Evolutionary conservation across 2,888 invertebrate species (phyloP).

Genomic region (Buathra laborator): DNA sequence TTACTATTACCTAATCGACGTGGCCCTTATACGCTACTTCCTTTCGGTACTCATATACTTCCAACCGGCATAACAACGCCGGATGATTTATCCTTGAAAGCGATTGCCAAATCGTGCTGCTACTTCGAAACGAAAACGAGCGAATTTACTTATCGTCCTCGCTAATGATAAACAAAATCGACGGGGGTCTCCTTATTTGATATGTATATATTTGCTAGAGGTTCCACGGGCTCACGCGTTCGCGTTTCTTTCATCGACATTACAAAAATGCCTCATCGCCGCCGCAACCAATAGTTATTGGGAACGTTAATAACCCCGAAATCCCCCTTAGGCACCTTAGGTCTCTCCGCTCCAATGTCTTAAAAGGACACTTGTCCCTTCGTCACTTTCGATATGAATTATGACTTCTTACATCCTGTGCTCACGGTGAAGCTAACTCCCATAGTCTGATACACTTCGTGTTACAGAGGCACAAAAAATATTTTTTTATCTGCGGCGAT

Average conservation of each 20-base stretch:
- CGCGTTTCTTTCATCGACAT: too few species aligned
- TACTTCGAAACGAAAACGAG: conserved; percentile 55
- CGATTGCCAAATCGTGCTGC: conserved; percentile 52
- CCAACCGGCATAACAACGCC: neutral
- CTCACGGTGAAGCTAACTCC: neutral
- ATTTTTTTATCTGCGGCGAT: too few species aligned
- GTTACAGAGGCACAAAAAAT: too few species aligned
- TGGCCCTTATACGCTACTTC: conserved; percentile 18
- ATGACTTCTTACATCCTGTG: neutral
- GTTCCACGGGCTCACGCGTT: too few species aligned
- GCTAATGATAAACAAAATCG: conserved; percentile 33
- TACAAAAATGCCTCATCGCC: too few species aligned
- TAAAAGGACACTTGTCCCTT: too few species aligned
- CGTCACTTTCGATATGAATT: conserved; percentile 2
- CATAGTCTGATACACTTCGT: neutral
- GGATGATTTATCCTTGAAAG: conserved; percentile 3
- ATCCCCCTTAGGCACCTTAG: too few species aligned
- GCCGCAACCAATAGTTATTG: too few species aligned
- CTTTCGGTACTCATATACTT: neutral
- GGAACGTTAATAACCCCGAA: too few species aligned
- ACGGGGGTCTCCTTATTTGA: conserved; percentile 31
- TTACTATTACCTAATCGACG: conserved; percentile 32
- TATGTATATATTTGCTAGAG: neutral
- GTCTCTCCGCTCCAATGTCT: too few species aligned
- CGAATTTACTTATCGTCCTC: conserved; percentile 59